Base-by-base conservation (phyloP, 37 sponge, comb jelly and placozoan genomes). In the Corticium candelabrum region DNA sequence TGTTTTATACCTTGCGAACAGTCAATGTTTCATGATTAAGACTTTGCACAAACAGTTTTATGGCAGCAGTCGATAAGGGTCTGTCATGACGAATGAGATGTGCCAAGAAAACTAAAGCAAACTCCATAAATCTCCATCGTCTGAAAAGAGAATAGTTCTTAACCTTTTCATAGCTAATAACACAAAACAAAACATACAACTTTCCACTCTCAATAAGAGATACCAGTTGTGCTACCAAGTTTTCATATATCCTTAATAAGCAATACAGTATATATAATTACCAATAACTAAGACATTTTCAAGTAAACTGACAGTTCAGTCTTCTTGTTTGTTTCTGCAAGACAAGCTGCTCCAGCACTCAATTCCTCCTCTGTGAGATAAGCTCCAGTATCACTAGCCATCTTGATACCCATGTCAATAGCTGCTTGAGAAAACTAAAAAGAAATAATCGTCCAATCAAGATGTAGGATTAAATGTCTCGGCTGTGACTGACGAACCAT, bases 1-100 rank as follows among this genome's bases (percentile, higher is more conserved):
- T 15, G 21, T 21, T 27, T 11, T 68, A 50, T 0, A 92, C 93
- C 84, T 91, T 91, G 38, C 92, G 79, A 38, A 91, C 39, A 34
- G 36, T 67, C 7, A 89, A 75, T 21, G 81, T 32, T 2, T 91
- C 92, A 41, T 91, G 89, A 7, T 75, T 68, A 1, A 91, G 79
- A 3, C 39, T 67, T 37, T 75, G 40, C 2, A 80, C 79, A n/a
- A 88, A 39, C 4, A 89, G 70, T 75, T 78, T 41, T 3, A 88
- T 72, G 15, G 86, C 92, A 34, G 34, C 3, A 3, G 71, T 34
- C 35, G 86, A 86, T 36, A 82, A 83, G 7, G 81, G 78, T 34
- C 68, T 35, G 3, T 89, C 84, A 76, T 82, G 80, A 3, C 82
- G 86, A 76, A 91, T 80, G 2, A 89, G 78, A 41, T 85, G 35